Evolutionary conservation across 2,113 vertebrate genomes (phyloP), one percentile per base, ranked within the genome.

Genomic region (Psophia crepitans): DNA sequence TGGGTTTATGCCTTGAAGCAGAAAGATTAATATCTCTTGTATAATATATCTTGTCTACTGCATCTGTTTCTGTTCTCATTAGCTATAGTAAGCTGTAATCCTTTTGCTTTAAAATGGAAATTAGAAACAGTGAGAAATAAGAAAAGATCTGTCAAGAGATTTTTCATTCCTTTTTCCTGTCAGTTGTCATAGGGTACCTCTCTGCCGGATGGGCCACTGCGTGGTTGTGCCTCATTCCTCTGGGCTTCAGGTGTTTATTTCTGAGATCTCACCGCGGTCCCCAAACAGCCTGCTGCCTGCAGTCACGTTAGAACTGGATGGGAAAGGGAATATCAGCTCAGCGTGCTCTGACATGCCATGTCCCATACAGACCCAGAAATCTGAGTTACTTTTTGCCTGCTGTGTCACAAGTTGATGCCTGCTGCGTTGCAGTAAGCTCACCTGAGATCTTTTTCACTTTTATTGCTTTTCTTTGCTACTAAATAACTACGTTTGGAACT

Each of bases 31-130:
- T 93, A 95, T 91, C 80, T 61, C 53, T 57, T 69, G 35, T 91
- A 92, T 79, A 91, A 84, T 92, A n/a, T n/a, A 54, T 96, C 89
- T 92, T 92, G 65, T 73, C 89, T 89, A 22, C 65, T 46, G 91
- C 95, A 94, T 92, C 92, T 90, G 89, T 87, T 90, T 89, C 71
- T 78, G 27, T 57, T 95, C 84, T 93, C 86, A 95, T 96, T 92
- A 93, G 53, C 74, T 76, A 27, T 20, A 73, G 48, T 30, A 58
- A 91, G 16, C 53, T n/a, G 60, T 89, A 87, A 92, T 96, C 83
- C 73, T 78, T 92, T 92, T 82, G 77, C 75, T 90, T 96, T 65
- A 75, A 93, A 92, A 93, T 89, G 80, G 73, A 95, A 96, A 87
- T 87, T 64, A 21, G 37, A 93, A 93, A 20, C 46, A 64, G 44